Base-by-base conservation (phyloP, 2,888 invertebrate genomes). In the Notodonta ziczac region DNA sequence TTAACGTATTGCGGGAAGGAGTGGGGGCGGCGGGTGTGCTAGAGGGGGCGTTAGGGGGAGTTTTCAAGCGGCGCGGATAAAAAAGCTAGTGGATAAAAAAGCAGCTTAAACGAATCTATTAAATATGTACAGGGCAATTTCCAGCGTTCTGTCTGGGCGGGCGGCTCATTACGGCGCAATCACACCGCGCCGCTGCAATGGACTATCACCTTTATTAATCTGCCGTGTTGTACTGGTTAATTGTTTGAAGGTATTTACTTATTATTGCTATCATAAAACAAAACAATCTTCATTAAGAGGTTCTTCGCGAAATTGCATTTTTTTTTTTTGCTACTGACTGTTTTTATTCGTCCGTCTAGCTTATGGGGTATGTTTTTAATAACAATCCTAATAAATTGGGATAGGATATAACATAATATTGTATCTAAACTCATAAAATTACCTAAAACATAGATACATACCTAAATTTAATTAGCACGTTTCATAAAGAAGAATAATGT, bases 101-200 rank as follows among this genome's bases (percentile, higher is more conserved):
- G 86, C 85, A 82, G 87, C 87, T 91, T 91, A 91, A 90, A 86
- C 86, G 88, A 86, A 89, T 89, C 85, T 88, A 88, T 91, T 89
- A 91, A 91, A 89, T 86, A 91, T 91, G 85, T 86, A 91, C 78
- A 80, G 81, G 78, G 88, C 88, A 91, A 91, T 91, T 91, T 88
- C 77, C 78, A 82, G 83, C 77, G 82, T 69, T 76, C 70, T 80
- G 82, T 76, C 71, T 82, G 81, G 72, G 78, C 65, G 70, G 67
- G 64, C 67, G 58, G 73, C 81, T 88, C 82, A 81, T 88, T 87
- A 87, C 77, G 69, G 78, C 72, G 74, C 84, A 83, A 84, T 88
- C 86, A 81, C 79, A 81, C 71, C 76, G 77, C 59, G 46, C 72
- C 65, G 69, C 55, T 67, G 66, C 62, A 63, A 67, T 68, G 62